A percentile compares a stretch with the other conserved stretches of the same genome.
Conservation (phyloP, 2,113 vertebrate species). For the Passer domesticus region DNA sequence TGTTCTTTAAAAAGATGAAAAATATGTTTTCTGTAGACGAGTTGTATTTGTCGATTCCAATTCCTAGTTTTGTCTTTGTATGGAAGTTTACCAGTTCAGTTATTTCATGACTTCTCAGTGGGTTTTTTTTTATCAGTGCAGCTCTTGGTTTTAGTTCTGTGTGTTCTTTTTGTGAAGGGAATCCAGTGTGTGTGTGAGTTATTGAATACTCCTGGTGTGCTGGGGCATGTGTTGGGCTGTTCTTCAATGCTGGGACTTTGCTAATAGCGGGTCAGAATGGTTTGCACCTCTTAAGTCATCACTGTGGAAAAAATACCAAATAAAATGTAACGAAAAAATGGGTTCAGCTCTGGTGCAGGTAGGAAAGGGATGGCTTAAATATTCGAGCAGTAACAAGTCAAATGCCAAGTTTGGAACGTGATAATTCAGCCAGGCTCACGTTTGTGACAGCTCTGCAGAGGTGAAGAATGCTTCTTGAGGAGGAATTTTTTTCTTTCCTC, state of each 20-base stretch:
- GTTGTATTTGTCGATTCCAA: background rate
- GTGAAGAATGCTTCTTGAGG: background rate
- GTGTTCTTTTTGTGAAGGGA: background rate
- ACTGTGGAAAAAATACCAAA: background rate
- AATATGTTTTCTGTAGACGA: background rate
- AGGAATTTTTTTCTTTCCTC: background rate
- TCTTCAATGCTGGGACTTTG: background rate
- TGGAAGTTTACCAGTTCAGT: background rate
- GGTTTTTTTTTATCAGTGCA: background rate
- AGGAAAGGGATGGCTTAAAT: background rate
- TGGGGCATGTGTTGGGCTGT: background rate
- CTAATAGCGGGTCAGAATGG: background rate
- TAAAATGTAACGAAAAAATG: background rate
- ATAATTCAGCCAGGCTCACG: background rate
- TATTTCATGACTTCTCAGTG: background rate
- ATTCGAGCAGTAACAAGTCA: background rate
- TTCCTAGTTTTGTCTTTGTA: background rate
- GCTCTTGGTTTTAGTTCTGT: background rate
- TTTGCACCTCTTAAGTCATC: background rate
- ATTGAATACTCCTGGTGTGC: background rate
- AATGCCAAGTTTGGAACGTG: background rate
- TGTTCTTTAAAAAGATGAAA: background rate
- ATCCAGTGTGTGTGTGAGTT: fast-evolving
- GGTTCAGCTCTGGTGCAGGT: background rate
- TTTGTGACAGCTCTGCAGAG: constrained; percentile 4